phyloP scores from a whole-genome alignment of 2,888 invertebrate species.

The Harmothoe impar region DNA sequence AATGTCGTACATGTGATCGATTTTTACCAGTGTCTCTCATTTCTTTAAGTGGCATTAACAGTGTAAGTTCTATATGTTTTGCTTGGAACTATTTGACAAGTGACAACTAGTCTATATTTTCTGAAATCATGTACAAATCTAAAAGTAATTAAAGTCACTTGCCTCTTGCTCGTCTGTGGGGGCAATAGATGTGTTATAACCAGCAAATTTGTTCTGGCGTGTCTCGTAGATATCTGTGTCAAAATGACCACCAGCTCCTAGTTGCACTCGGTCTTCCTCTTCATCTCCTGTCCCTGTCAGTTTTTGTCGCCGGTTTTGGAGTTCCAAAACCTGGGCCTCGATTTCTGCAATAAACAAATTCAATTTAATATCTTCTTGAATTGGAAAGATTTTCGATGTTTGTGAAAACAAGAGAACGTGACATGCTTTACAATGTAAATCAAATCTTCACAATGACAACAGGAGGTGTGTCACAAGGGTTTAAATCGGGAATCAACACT shows the following conservation, averaged over 20 bases:
- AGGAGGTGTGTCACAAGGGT: too few relatives aligned
- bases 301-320: conserved; percentile 92
- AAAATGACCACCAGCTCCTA: conserved; percentile 93
- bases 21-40: too few relatives aligned
- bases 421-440: too few relatives aligned
- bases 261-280: conserved; percentile 86
- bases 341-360: conserved; percentile 88
- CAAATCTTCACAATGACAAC: too few relatives aligned
- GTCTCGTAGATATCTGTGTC: conserved; percentile 97
- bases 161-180: conserved; percentile 95
- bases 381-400: not conserved
- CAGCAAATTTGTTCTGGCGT: conserved; percentile 91
- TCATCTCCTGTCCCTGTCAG: conserved; percentile 78
- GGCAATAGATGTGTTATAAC: conserved; percentile 97
- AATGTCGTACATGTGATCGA: too few relatives aligned
- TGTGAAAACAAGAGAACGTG: too few relatives aligned
- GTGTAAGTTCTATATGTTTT: too few relatives aligned
- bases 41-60: too few relatives aligned
- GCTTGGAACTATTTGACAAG: too few relatives aligned
- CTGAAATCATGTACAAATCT: conserved; percentile 65
- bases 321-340: conserved; percentile 95
- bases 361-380: conserved; percentile 54
- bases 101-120: too few relatives aligned
- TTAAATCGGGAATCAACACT: too few relatives aligned
- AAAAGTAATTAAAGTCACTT: not conserved